phyloP scores from a whole-genome alignment of 1,140 invertebrate species.

The Bombus balteatus region DNA sequence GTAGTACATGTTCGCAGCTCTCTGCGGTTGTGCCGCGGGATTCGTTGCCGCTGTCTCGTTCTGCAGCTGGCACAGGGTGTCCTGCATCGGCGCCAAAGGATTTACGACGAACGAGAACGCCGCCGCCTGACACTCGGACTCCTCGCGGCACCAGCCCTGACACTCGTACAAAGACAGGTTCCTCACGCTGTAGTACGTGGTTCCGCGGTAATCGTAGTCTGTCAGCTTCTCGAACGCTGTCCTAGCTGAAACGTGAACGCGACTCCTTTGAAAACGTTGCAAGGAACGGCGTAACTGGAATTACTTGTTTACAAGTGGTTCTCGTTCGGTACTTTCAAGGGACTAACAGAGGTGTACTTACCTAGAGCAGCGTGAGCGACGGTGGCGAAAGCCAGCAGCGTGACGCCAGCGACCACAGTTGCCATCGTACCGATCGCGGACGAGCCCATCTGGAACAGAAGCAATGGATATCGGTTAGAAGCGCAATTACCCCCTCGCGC shows the following conservation, averaged over 20 bases:
- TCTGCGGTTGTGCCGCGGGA: constrained; percentile 90
- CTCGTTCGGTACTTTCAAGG: not conserved
- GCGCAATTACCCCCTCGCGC: constrained; percentile 57
- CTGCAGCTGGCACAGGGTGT: constrained; percentile 95
- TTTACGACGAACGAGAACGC: constrained; percentile 96
- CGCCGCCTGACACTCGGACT: constrained; percentile 94
- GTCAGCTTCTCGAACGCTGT: constrained; percentile 97
- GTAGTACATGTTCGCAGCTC: constrained; percentile 96
- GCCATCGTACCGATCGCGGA: constrained; percentile 73
- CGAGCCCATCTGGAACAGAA: constrained; percentile 79
- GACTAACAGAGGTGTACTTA: constrained; percentile 59
- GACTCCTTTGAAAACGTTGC: constrained; percentile 4
- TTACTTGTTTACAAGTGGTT: not conserved
- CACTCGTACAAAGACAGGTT: constrained; percentile 97
- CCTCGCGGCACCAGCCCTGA: constrained; percentile 96
- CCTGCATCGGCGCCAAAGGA: constrained; percentile 94
- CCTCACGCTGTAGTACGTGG: constrained; percentile 95
- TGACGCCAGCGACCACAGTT: constrained; percentile 51
- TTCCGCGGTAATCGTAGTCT: constrained; percentile 94
- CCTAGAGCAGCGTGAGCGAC: constrained; percentile 74
- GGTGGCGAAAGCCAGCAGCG: constrained; percentile 70
- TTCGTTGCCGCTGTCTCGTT: constrained; percentile 95
- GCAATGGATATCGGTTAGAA: constrained; percentile 58
- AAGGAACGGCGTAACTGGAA: not conserved
- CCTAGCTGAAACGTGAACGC: constrained; percentile 84